Evolutionary conservation across 2,113 vertebrate genomes (phyloP).

Genomic region (Callipepla squamata): DNA sequence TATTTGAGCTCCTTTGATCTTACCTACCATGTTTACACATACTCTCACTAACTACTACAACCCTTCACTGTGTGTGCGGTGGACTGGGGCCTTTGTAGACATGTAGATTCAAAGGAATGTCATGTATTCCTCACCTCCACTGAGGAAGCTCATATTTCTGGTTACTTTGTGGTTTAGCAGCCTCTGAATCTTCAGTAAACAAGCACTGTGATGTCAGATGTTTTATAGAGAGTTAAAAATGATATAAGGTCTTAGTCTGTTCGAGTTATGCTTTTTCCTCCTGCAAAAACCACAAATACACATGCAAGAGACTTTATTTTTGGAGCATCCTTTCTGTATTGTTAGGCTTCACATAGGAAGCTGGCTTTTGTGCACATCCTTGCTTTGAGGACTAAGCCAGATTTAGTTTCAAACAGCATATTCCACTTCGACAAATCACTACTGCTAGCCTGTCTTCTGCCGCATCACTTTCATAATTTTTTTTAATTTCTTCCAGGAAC

Average conservation of each 20-base stretch:
- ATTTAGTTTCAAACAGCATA: background rate
- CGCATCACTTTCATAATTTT: background rate
- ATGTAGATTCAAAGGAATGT: background rate
- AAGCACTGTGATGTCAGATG: background rate
- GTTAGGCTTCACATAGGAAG: background rate
- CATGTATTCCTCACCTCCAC: background rate
- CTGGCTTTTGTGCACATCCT: background rate
- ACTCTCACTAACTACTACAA: background rate
- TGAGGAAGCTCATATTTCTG: background rate
- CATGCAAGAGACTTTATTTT: background rate
- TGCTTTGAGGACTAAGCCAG: background rate
- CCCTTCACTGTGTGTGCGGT: rapidly evolving
- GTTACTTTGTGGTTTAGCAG: background rate
- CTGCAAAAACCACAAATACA: background rate
- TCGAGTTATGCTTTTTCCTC: background rate
- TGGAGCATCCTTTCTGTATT: background rate
- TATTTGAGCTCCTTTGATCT: background rate
- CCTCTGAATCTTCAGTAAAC: background rate
- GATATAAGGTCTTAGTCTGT: background rate
- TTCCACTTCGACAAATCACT: background rate
- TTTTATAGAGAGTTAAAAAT: background rate
- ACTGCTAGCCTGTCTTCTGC: background rate
- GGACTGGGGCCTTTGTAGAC: background rate
- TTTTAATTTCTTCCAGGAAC: background rate
- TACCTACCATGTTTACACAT: rapidly evolving